phyloP scores from a whole-genome alignment of 1,140 invertebrate genomes.

The Camponotus floridanus region DNA sequence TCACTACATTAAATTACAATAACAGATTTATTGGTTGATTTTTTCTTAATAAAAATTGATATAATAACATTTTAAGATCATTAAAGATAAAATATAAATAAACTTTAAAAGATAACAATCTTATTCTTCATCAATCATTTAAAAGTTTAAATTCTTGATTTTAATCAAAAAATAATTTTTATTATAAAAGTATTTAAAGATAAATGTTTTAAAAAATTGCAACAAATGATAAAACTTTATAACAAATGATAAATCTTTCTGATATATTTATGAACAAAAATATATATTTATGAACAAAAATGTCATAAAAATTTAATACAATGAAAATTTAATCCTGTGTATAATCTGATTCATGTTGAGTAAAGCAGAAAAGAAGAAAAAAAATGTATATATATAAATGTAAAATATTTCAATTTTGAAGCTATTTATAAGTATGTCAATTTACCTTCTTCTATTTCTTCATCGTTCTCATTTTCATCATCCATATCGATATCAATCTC shows the following conservation, averaged over 20 bases:
- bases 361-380: neutral
- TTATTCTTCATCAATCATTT: neutral
- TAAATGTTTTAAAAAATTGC: neutral
- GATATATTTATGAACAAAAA: neutral
- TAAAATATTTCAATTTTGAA: neutral
- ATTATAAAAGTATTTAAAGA: constrained; percentile 31
- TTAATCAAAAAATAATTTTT: neutral
- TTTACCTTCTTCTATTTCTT: constrained; percentile 83
- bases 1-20: neutral
- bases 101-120: neutral
- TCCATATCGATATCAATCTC: constrained; percentile 96
- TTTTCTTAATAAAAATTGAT: neutral
- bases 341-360: constrained; percentile 24
- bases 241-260: neutral
- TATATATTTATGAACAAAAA: neutral
- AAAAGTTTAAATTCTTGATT: neutral
- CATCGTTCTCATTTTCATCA: constrained; percentile 88
- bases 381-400: neutral
- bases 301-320: neutral
- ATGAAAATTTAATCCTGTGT: neutral
- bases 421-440: constrained; percentile 19
- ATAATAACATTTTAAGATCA: neutral
- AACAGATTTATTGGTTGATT: neutral
- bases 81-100: neutral
- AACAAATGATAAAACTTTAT: too few relatives aligned